Conservation (phyloP, 2,113 vertebrate genomes). For the Harpagus bidentatus region DNA sequence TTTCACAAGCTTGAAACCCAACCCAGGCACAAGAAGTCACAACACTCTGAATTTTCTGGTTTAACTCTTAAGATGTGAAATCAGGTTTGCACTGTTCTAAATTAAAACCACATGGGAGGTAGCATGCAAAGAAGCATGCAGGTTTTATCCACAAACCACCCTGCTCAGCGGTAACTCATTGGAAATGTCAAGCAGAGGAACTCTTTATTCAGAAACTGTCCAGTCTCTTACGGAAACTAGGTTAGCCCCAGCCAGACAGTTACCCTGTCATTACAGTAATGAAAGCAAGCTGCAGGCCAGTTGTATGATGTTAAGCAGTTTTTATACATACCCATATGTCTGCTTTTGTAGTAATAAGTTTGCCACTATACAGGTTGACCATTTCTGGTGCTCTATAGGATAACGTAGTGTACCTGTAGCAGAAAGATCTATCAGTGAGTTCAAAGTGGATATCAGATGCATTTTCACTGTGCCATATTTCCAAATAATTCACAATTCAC, state of each 20-base stretch:
- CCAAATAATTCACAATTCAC: background rate
- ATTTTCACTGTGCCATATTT: background rate
- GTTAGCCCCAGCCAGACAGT: background rate
- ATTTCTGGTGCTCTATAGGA: conserved; percentile 98
- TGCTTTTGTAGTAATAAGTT: conserved; percentile 95
- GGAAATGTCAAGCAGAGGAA: background rate
- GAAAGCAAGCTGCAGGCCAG: background rate
- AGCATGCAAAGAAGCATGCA: background rate
- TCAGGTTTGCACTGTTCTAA: background rate
- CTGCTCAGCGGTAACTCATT: background rate
- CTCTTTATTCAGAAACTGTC: background rate
- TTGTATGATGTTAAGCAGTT: rapidly evolving
- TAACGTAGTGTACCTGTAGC: conserved; percentile 92
- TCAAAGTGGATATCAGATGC: background rate
- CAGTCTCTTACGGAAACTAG: background rate
- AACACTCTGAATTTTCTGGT: background rate
- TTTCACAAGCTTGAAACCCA: background rate
- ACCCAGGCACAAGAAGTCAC: background rate
- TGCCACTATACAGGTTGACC: conserved; percentile 95
- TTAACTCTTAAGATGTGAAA: background rate
- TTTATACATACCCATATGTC: conserved; percentile 91
- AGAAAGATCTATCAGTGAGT: background rate
- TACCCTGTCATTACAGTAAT: background rate
- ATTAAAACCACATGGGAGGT: background rate
- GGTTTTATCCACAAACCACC: background rate